Evolutionary conservation across 2,113 vertebrate genomes (phyloP).

Genomic region (Phoenicopterus ruber): DNA sequence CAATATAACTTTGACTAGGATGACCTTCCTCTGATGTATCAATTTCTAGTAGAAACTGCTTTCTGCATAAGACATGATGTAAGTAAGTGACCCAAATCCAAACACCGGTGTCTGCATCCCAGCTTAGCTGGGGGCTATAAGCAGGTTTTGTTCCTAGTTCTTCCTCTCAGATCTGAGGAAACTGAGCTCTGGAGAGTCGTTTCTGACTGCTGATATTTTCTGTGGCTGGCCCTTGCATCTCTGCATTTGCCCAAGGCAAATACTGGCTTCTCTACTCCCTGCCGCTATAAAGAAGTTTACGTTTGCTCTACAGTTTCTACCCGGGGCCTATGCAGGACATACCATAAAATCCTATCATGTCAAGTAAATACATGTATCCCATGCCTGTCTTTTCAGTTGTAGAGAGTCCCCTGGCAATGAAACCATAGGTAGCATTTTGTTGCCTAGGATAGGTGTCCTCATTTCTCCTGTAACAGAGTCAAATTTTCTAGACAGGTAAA

Average conservation of each 20-base stretch:
- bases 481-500: not conserved
- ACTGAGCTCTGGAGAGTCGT: not conserved
- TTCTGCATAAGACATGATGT: not conserved
- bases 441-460: not conserved
- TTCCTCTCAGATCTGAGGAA: not conserved
- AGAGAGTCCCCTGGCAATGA: not conserved
- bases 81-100: not conserved
- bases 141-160: not conserved
- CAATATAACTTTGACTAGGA: not conserved
- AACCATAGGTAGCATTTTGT: not conserved
- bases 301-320: not conserved
- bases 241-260: not conserved
- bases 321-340: not conserved
- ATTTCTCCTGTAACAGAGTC: not conserved
- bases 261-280: not conserved
- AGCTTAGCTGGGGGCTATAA: not conserved
- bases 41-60: not conserved
- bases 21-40: not conserved
- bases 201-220: not conserved
- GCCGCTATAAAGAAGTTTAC: not conserved
- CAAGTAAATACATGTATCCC: not conserved
- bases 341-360: not conserved
- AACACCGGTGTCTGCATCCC: not conserved
- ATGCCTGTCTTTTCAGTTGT: not conserved
- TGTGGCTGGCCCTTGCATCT: not conserved